Evolutionary conservation across 2,888 invertebrate genomes (phyloP), one percentile per base, ranked within the genome.

Genomic region (Alsophila aescularia): DNA sequence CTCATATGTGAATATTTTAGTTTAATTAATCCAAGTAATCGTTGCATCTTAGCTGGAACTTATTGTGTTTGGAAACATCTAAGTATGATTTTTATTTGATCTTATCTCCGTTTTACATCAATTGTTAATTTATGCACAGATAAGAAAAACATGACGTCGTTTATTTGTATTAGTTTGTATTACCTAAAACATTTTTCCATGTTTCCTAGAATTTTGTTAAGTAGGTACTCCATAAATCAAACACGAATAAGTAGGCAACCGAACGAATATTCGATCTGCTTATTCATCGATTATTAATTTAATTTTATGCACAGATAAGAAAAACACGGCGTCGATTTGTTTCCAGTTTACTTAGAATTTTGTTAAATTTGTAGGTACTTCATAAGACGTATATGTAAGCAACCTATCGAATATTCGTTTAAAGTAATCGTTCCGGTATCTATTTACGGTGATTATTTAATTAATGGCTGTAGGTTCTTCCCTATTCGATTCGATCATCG

Each of bases 401-500:
- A 12, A 31, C 32, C 47, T 56, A 64, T 64, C 65, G 65, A 71
- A 70, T 70, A 75, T 72, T 66, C 37, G 43, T 48, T 64, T 49
- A 52, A 59, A 63, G 62, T 66, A 68, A 60, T 61, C 66, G 63
- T 75, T 77, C 75, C 81, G 77, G 74, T 73, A 75, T 73, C 60
- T 69, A 68, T 72, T 73, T 67, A 66, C 64, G 59, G 60, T 56
- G 59, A 70, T 74, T 72, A 66, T 63, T 67, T 76, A 77, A 80
- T 78, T 76, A 67, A 66, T 68, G 68, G 66, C 68, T 67, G 57
- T 61, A 65, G 54, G 58, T 66, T 75, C 73, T 77, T 77, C 76
- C 77, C 71, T 67, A 58, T 70, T 72, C 52, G 67, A 73, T 72
- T 73, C 65, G 67, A 74, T 77, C 77, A 79, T 79, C 77, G 69